These are phyloP conservation scores for Cynaeus angustus DNA, from an alignment of 2,888 invertebrate species.

Conservation along the genomic window DNA sequence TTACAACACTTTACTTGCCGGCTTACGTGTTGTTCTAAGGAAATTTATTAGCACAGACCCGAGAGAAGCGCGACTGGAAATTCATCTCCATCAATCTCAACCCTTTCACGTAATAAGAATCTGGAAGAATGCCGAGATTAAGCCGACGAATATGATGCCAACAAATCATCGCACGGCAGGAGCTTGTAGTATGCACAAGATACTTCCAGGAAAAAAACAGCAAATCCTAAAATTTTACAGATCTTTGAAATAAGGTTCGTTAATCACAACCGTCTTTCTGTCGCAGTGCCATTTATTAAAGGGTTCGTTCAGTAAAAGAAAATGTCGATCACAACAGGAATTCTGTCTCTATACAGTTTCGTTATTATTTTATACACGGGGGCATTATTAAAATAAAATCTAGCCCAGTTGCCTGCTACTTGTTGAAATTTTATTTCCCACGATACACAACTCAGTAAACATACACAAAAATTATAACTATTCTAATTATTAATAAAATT, in stretches of 20 bases:
- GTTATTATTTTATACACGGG: too few relatives aligned
- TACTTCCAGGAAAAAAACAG: not conserved
- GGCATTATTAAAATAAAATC: too few relatives aligned
- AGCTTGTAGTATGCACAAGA: constrained; percentile 1
- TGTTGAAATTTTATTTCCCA: too few relatives aligned
- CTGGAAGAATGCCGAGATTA: constrained; percentile 35
- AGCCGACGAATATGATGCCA: constrained; percentile 12
- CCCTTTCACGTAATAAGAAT: constrained; percentile 35
- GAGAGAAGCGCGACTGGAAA: constrained; percentile 35
- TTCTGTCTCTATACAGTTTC: too few relatives aligned
- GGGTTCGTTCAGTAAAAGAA: constrained; percentile 25
- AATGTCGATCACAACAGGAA: constrained; percentile 17
- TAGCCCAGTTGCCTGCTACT: too few relatives aligned
- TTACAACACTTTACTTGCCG: constrained; percentile 36
- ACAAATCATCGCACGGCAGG: constrained; percentile 37
- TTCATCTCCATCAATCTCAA: constrained; percentile 41
- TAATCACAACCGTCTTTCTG: constrained; percentile 38
- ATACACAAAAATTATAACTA: constrained; percentile 26
- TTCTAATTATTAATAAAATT: constrained; percentile 4
- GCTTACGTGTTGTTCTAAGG: constrained; percentile 34
- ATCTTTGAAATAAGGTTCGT: constrained; percentile 32
- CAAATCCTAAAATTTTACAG: not conserved
- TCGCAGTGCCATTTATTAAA: constrained; percentile 36
- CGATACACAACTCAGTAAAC: too few relatives aligned
- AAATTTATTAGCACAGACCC: constrained; percentile 39